These are phyloP conservation scores for Arothron firmamentum DNA, from an alignment of 2,113 vertebrate genomes.

Conservation along the genomic window DNA sequence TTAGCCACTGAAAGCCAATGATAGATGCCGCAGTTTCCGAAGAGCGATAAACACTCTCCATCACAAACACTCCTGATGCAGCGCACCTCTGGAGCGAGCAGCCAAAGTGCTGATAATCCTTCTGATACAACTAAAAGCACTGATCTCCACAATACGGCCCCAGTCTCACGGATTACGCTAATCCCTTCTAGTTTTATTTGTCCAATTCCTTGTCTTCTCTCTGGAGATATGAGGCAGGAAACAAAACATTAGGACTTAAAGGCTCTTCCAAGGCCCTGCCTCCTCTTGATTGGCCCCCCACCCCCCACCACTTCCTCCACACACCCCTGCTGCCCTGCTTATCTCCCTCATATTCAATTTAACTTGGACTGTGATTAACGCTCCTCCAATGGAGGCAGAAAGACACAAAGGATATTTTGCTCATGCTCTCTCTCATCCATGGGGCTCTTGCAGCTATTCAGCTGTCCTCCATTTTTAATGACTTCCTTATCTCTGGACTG, in stretches of 20 bases:
- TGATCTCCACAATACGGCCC: constrained; percentile 63
- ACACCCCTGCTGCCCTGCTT: constrained; percentile 54
- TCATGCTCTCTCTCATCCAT: constrained; percentile 50
- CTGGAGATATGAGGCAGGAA: constrained; percentile 62
- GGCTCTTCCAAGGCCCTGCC: constrained; percentile 53
- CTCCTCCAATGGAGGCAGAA: constrained; percentile 58
- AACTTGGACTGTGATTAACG: constrained; percentile 73
- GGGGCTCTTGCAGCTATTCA: constrained; percentile 61
- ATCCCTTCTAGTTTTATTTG: constrained; percentile 75
- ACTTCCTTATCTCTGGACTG: constrained; percentile 72
- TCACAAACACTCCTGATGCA: constrained; percentile 26
- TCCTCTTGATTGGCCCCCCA: constrained; percentile 40
- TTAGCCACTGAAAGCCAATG: background rate
- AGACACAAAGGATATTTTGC: constrained; percentile 65
- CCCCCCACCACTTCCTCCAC: background rate
- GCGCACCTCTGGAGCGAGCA: constrained; percentile 58
- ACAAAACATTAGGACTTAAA: constrained; percentile 72
- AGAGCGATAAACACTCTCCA: constrained; percentile 27
- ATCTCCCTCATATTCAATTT: constrained; percentile 76
- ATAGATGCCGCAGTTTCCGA: constrained; percentile 18
- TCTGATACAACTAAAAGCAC: constrained; percentile 61
- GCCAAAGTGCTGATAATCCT: constrained; percentile 67
- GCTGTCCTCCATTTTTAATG: constrained; percentile 72
- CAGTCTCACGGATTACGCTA: constrained; percentile 70
- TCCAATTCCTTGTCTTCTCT: constrained; percentile 68